Evolutionary conservation across 2,888 invertebrate species (phyloP), one percentile per base, ranked within the genome.

Genomic region (Noctua fimbriata): DNA sequence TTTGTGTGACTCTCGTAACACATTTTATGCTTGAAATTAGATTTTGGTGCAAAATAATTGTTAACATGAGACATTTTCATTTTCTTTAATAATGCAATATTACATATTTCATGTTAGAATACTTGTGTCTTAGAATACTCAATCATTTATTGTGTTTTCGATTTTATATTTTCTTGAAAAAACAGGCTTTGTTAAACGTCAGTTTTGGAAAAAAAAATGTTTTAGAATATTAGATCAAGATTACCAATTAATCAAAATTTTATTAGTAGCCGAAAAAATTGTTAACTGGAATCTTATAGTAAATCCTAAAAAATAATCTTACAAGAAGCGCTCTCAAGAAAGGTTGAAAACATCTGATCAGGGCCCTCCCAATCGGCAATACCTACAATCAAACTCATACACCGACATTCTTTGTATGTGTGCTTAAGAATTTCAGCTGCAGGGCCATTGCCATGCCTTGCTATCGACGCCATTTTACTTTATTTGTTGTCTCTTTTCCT

Each of bases 391-490:
- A 89, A 89, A 93, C 93, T 84, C 93, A 94, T 93, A 95, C 94
- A 92, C 73, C 14, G 52, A 87, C 78, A 91, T 76, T 86, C 73
- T 92, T 88, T 91, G 89, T 84, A 90, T 94, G 95, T 94, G 95
- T 95, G 95, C 90, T 87, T 88, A 89, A 93, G 93, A 94, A 94
- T 93, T 94, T 94, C 91, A 92, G 92, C 90, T 91, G 91, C 92
- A 93, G 90, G 89, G 91, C 91, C 90, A 91, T 89, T 91, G 91
- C 91, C 91, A 88, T 92, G 92, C 92, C 91, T 91, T 91, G 91
- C 91, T 90, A 92, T 90, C 92, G 93, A 91, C 95, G 96, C 96
- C 96, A 96, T 96, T 92, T 96, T 96, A 94, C 93, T 95, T 94
- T 91, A 89, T 91, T 87, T 87, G 86, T 91, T 90, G 87, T 96